Percentiles rank a stretch among this genome's conserved stretches.
Conservation (phyloP, 1,140 invertebrate species). For the Musca domestica region DNA sequence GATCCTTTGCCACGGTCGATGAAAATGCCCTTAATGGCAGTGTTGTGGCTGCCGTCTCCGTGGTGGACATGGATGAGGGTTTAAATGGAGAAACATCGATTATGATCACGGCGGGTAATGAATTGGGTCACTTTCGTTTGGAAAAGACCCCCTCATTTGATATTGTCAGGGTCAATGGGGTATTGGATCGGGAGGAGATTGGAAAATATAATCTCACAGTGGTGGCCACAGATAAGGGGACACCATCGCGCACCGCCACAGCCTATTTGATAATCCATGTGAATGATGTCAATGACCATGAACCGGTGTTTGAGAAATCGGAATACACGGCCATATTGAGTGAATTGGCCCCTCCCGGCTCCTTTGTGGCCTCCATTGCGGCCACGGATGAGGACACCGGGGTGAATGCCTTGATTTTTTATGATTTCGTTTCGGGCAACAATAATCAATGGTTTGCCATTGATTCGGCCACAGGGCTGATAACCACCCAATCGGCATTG, state of each 20-base stretch:
- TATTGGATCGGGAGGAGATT: slow-evolving; percentile 89
- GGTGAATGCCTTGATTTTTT: slow-evolving; percentile 84
- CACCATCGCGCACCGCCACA: slow-evolving; percentile 77
- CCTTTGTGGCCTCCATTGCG: slow-evolving; percentile 82
- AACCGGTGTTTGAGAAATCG: slow-evolving; percentile 90
- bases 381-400: slow-evolving; percentile 89
- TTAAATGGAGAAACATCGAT: slow-evolving; percentile 84
- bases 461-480: slow-evolving; percentile 76
- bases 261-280: slow-evolving; percentile 87
- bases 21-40: slow-evolving; percentile 88
- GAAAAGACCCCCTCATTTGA: slow-evolving; percentile 82
- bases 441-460: slow-evolving; percentile 85
- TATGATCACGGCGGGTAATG: slow-evolving; percentile 83
- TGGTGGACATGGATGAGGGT: slow-evolving; percentile 87
- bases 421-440: slow-evolving; percentile 83
- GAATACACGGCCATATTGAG: slow-evolving; percentile 86
- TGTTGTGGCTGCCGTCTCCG: slow-evolving; percentile 89
- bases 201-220: slow-evolving; percentile 90
- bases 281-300: slow-evolving; percentile 93
- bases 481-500: slow-evolving; percentile 77
- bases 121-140: slow-evolving; percentile 83
- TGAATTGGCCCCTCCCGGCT: slow-evolving; percentile 82
- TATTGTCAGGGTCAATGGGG: slow-evolving; percentile 86
- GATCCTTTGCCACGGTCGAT: slow-evolving; percentile 84
- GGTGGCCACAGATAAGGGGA: slow-evolving; percentile 84